Conservation (phyloP, 2,888 invertebrate species). For the Nebria brevicollis region DNA sequence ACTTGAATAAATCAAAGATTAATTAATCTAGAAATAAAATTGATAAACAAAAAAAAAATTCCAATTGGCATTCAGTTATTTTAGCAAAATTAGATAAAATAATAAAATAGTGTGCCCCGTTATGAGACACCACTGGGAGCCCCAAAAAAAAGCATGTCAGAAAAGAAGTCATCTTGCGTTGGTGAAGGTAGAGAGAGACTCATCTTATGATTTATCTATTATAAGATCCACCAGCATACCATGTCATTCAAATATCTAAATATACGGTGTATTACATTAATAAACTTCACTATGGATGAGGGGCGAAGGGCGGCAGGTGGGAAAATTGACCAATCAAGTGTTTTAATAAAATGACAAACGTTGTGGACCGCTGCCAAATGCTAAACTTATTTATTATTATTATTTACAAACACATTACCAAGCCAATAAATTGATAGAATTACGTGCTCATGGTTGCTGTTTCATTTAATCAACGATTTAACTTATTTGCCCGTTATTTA, state of each 20-base stretch:
- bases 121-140: neutral
- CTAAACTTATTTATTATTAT: neutral
- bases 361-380: neutral
- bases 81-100: too few relatives aligned
- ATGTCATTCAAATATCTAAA: constrained; percentile 48
- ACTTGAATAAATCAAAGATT: neutral
- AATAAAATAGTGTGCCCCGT: too few relatives aligned
- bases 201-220: constrained; percentile 48
- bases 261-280: constrained; percentile 45
- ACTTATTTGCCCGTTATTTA: neutral
- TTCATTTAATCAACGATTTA: neutral
- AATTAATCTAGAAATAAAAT: neutral
- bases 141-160: neutral
- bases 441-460: neutral
- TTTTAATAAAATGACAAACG: constrained; percentile 1
- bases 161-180: neutral
- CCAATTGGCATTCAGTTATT: too few relatives aligned
- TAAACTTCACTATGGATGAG: constrained; percentile 30
- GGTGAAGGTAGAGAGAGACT: constrained; percentile 10
- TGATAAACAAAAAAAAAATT: too few relatives aligned
- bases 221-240: constrained; percentile 45
- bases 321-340: constrained; percentile 42
- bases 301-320: neutral
- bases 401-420: neutral
- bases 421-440: neutral